These are phyloP conservation scores for Stomorhina lunata DNA, from an alignment of 2,888 invertebrate species.

Conservation along the genomic window DNA sequence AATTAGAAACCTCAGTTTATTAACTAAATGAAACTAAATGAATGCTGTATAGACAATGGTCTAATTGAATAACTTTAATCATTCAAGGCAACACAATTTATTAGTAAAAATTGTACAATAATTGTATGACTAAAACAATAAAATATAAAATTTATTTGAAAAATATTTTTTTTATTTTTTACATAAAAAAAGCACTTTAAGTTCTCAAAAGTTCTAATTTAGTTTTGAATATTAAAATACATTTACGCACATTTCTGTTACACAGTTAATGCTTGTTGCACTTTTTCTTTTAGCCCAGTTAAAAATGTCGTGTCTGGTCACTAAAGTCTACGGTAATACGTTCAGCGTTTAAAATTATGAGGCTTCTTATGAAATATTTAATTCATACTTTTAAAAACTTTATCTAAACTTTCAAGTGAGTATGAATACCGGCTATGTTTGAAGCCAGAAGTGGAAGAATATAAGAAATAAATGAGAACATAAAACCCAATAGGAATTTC, in stretches of 20 bases:
- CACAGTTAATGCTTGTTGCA: neutral
- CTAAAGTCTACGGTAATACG: slow-evolving; percentile 1
- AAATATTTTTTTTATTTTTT: neutral
- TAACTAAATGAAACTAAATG: neutral
- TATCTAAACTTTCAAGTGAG: neutral
- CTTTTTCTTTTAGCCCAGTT: slow-evolving; percentile 4
- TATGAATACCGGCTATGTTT: neutral
- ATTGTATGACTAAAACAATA: neutral
- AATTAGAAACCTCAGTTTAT: neutral
- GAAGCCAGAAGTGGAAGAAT: neutral
- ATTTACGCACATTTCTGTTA: slow-evolving; percentile 30
- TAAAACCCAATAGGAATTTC: neutral
- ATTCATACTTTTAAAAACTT: slow-evolving; percentile 9
- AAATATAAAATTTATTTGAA: neutral
- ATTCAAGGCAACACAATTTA: neutral
- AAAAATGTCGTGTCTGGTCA: slow-evolving; percentile 23
- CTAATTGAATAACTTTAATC: neutral
- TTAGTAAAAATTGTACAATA: neutral
- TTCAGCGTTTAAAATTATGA: slow-evolving; percentile 22
- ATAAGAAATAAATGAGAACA: neutral
- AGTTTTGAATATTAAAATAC: neutral
- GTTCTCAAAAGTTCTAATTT: neutral
- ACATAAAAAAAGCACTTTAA: neutral
- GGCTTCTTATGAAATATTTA: slow-evolving; percentile 45
- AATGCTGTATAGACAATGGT: neutral